Conservation (phyloP, 1,140 invertebrate genomes). For the Rhyzopertha dominica region DNA sequence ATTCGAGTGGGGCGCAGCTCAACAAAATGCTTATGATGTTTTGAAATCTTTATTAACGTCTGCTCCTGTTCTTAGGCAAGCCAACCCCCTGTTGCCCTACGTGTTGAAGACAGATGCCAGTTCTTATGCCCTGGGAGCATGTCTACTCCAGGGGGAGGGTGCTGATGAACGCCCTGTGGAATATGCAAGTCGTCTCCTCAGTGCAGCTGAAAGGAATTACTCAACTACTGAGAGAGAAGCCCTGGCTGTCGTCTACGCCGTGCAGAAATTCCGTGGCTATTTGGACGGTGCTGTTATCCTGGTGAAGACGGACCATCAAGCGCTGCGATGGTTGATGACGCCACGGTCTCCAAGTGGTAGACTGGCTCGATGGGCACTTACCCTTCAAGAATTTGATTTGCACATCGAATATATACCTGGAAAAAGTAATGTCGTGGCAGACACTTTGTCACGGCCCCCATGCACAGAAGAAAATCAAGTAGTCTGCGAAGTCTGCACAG, state of each 20-base stretch:
- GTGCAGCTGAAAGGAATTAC: no score
- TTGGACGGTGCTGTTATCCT: constrained; percentile 20
- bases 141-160: no score
- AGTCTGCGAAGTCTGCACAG: not conserved
- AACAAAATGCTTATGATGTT: no score
- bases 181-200: no score
- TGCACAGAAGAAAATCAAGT: constrained; percentile 1
- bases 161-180: no score
- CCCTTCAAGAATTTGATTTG: constrained; percentile 14
- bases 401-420: constrained; percentile 16
- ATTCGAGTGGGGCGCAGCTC: no score
- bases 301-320: constrained; percentile 47
- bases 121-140: no score
- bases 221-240: no score
- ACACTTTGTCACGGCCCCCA: constrained; percentile 15
- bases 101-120: no score
- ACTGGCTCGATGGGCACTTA: constrained; percentile 30
- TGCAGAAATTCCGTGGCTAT: constrained; percentile 23
- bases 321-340: constrained; percentile 46
- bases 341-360: constrained; percentile 38
- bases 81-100: not conserved
- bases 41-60: no score
- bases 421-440: constrained; percentile 17
- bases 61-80: no score
- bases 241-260: no score